phyloP scores from a whole-genome alignment of 2,888 invertebrate species.

The Euphydryas editha region DNA sequence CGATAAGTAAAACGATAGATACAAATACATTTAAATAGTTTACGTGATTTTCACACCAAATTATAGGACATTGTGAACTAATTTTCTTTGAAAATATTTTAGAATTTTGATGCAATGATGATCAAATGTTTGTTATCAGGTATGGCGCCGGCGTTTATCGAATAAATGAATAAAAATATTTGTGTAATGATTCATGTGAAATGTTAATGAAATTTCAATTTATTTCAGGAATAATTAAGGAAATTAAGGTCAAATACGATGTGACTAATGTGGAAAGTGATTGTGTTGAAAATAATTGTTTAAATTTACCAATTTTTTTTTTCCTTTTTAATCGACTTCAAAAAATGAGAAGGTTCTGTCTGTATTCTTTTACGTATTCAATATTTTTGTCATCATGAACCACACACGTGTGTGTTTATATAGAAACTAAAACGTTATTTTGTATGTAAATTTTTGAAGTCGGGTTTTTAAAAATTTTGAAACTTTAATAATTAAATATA shows the following conservation, averaged over 20 bases:
- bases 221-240: slow-evolving; percentile 24
- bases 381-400: too few relatives aligned
- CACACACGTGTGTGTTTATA: too few relatives aligned
- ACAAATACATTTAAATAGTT: not conserved
- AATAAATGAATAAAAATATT: slow-evolving; percentile 43
- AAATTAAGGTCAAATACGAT: slow-evolving; percentile 1
- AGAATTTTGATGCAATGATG: not conserved
- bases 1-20: not conserved
- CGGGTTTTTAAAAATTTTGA: too few relatives aligned
- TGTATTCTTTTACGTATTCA: too few relatives aligned
- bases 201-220: slow-evolving; percentile 16
- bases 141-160: slow-evolving; percentile 48
- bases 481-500: too few relatives aligned
- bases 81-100: not conserved
- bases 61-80: not conserved
- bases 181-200: slow-evolving; percentile 44
- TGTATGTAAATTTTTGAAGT: too few relatives aligned
- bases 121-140: slow-evolving; percentile 21
- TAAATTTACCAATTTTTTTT: not conserved
- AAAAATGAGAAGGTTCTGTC: not conserved
- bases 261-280: not conserved
- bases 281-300: not conserved
- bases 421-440: too few relatives aligned
- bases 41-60: slow-evolving; percentile 5
- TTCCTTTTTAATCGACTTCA: not conserved